Evolutionary conservation across 2,797 vertebrate species (phyloP), one percentile per base, ranked within the genome.

Genomic region (Sebastes nivosus): DNA sequence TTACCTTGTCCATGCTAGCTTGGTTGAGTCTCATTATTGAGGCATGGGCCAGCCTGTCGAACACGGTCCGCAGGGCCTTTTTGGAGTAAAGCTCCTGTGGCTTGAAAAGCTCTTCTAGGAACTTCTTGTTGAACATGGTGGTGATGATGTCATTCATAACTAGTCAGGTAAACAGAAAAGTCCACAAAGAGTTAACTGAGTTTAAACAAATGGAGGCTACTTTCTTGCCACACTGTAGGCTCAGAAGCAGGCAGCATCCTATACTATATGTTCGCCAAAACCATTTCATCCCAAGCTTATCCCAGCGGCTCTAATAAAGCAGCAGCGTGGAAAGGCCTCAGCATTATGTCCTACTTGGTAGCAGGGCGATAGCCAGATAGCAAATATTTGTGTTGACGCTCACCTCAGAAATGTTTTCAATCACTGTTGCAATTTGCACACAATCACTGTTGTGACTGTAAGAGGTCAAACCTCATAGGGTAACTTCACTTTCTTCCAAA

Each of bases 21-120:
- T 99, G 98, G 92, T 99, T 99, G 67, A 99, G 96, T 75, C 98
- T 97, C 98, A 99, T 99, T 72, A 99, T 99, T 16, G 99, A 99
- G 10, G 98, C 97, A 1, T 99, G 98, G 52, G 98, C 98, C 60
- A 99, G 95, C 52, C 98, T 96, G 94, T 99, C 97, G 0, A 98
- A 99, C 74, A 99, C 95, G 0, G 98, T 99, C 81, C 98, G 94
- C 81, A 99, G 94, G 6, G 98, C 98, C 84, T 99, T 99, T 93
- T 99, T 99, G 86, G 98, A 99, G 64, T 99, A 99, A 29, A 99
- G 97, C 34, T 99, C 98, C 92, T 99, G 99, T 0, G 98, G 98
- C 80, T 99, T 99, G 92, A 99, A 99, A 85, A 99, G 93, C 91
- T 99, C 98, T 58, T 99, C 98, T 90, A 99, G 95, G 83, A 99